Base-by-base conservation (phyloP, 1,140 invertebrate species). In the Dufourea novaeangliae region DNA sequence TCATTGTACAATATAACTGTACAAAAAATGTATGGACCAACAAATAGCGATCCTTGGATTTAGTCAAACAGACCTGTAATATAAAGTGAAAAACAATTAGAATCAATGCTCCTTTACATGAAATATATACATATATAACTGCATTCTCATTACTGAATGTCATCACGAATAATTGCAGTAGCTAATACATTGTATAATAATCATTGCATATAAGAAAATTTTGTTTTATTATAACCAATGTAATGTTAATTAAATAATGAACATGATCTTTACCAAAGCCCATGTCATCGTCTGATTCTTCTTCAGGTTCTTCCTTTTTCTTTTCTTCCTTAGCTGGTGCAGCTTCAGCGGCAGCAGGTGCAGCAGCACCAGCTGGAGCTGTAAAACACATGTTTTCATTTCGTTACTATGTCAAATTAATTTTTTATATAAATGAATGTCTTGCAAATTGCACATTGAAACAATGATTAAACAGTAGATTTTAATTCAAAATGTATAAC, bases 241-340 rank as follows among this genome's bases (percentile, higher is more conserved):
- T 39, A 52, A 56, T 37, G 66, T 73, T 71, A 71, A 74, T 68
- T 39, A 81, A 71, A 79, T 64, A 73, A 79, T 64, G 61, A 74
- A 87, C 77, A 66, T 56, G 34, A 70, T 77, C 91, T 93, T 93
- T 93, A 96, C 96, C 97, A 92, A 99, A 98, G 90, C 97, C 98
- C 97, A 99, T 98, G 91, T 98, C 98, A 88, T 98, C 97, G 90
- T 98, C 98, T 64, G 95, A 96, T 92, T 97, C 97, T 90, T 96
- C 95, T 80, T 96, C 95, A 34, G 94, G 93, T 94, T 97, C 96
- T 88, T 96, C 95, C 91, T 98, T 97, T 93, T 98, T 96, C 91
- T 97, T 95, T 89, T 97, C 95, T 88, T 97, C 95, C 80, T 95
- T 94, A 70, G 94, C 93, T 64, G 94, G 92, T 68, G 94, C 95